Evolutionary conservation across 1,140 invertebrate species (phyloP), one percentile per base, ranked within the genome.

Genomic region (Drosophila orosa): DNA sequence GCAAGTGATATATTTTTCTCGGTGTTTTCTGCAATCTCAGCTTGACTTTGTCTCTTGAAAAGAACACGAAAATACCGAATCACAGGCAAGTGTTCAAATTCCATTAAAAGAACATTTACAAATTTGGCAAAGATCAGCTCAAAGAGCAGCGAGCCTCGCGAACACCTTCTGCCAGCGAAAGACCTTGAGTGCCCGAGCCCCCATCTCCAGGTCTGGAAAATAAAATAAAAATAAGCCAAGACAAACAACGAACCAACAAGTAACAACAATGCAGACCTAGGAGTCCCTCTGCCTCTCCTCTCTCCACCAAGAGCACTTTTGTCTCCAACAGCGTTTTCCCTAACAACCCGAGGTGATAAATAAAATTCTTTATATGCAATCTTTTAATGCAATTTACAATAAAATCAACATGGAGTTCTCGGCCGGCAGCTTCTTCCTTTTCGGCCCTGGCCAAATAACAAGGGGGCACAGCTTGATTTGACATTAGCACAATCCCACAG

Each of bases 351-450:
- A 52, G 85, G 90, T 91, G 90, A 91, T 91, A 91, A 91, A 91
- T 91, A 91, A 91, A 91, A 87, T 90, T 91, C 80, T 91, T 91
- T 91, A 91, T 85, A 89, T 89, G 78, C 82, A 90, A 90, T 90
- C 82, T 87, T 81, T 87, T 90, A 82, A 90, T 83, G 87, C 80
- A 90, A 90, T 90, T 90, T 90, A 90, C 85, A 90, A 90, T 90
- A 90, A 90, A 90, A 90, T 90, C 85, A 90, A 90, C 85, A 90
- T 90, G 85, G 81, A 90, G 84, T 86, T 86, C 67, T 31, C 54
- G 33, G 58, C 55, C 58, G 40, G 57, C 54, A 56, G 27, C 63
- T 78, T 44, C 63, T 65, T 78, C 79, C 78, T 74, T 73, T 71
- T 81, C 56, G 79, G 55, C 74, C 61, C 69, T 80, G 59, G 74